Conservation (phyloP, 2,797 vertebrate genomes). For the Poeciliopsis paucimaculata region DNA sequence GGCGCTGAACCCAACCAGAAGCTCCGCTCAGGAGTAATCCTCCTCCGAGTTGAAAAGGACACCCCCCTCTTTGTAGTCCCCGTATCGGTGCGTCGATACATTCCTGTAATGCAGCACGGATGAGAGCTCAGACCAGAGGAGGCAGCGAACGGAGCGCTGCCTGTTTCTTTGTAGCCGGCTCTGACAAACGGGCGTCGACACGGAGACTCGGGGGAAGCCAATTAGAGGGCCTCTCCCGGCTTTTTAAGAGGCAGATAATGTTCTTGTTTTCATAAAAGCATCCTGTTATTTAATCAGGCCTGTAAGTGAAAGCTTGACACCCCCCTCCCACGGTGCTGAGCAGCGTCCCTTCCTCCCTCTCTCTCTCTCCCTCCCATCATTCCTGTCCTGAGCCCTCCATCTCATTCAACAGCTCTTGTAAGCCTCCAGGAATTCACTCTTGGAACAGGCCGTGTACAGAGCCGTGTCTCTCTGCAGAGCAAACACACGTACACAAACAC, state of each 20-base stretch:
- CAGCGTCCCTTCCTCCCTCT: conserved; percentile 34
- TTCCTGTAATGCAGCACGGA: conserved; percentile 50
- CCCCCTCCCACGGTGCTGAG: conserved; percentile 58
- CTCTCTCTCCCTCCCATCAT: conserved; percentile 58
- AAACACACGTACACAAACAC: conserved; percentile 52
- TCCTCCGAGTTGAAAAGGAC: conserved; percentile 1
- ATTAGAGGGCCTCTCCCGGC: conserved; percentile 74
- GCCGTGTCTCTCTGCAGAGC: conserved; percentile 68
- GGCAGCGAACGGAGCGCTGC: conserved; percentile 29
- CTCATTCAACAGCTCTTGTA: conserved; percentile 80
- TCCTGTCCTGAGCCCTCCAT: conserved; percentile 75
- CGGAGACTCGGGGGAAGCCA: conserved; percentile 63
- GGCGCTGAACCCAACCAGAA: background rate
- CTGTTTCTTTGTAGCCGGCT: conserved; percentile 33
- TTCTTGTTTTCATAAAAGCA: conserved; percentile 80
- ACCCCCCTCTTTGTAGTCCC: conserved; percentile 12
- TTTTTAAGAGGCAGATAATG: conserved; percentile 79
- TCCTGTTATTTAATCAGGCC: conserved; percentile 83
- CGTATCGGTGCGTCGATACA: conserved; percentile 53
- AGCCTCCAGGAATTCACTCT: conserved; percentile 79
- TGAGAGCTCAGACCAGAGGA: conserved; percentile 36
- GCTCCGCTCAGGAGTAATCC: background rate
- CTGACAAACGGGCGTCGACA: conserved; percentile 43
- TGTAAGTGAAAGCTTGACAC: conserved; percentile 76
- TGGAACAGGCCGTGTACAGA: conserved; percentile 72